These are phyloP conservation scores for Hydroisotoma schaefferi DNA, from an alignment of 2,888 invertebrate genomes.

Conservation along the genomic window DNA sequence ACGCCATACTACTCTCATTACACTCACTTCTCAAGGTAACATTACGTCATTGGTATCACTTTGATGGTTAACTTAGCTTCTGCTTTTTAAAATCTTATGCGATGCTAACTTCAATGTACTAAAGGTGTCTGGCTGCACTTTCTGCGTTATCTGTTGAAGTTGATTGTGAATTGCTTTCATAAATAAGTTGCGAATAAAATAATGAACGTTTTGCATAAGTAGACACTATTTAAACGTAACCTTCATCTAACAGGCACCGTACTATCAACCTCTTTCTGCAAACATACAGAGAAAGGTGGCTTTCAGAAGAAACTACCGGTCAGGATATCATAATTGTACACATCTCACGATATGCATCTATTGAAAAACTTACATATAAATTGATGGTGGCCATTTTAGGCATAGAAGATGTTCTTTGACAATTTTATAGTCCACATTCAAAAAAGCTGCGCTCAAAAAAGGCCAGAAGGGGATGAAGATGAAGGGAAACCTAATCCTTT, in stretches of 20 bases:
- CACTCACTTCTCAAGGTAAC: constrained; percentile 87
- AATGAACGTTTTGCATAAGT: too few relatives aligned
- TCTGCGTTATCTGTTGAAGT: too few relatives aligned
- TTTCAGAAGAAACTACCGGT: constrained; percentile 91
- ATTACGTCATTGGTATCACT: neutral
- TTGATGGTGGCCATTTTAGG: neutral
- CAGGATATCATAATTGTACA: constrained; percentile 98
- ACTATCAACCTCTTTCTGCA: constrained; percentile 96
- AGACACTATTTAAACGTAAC: too few relatives aligned
- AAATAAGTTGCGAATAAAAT: too few relatives aligned
- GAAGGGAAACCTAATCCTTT: constrained; percentile 95
- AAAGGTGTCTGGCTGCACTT: too few relatives aligned
- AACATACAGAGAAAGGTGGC: constrained; percentile 89
- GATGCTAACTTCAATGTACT: too few relatives aligned
- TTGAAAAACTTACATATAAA: neutral
- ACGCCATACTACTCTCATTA: constrained; percentile 87
- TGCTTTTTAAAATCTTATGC: too few relatives aligned
- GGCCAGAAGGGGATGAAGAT: constrained; percentile 78
- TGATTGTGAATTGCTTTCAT: too few relatives aligned
- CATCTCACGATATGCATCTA: constrained; percentile 75
- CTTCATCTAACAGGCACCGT: constrained; percentile 79
- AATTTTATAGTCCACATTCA: constrained; percentile 73
- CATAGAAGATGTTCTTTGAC: neutral
- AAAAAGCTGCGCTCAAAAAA: constrained; percentile 89
- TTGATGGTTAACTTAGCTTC: too few relatives aligned